Evolutionary conservation across 2,113 vertebrate genomes (phyloP).

Genomic region (Pleuronectes platessa): DNA sequence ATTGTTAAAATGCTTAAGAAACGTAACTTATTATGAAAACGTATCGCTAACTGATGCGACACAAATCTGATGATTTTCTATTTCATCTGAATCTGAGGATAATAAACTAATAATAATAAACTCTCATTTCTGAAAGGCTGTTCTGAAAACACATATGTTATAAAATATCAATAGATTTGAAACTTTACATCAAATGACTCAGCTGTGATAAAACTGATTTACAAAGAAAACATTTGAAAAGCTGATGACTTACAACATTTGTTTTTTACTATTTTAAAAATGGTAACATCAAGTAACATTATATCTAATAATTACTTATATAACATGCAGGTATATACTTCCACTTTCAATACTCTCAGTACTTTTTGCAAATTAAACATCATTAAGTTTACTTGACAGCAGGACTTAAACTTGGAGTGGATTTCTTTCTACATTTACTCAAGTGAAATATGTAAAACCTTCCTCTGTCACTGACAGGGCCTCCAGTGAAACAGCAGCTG

Average conservation of each 20-base stretch:
- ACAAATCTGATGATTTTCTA: too few species aligned
- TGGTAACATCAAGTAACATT: neutral
- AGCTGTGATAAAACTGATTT: neutral
- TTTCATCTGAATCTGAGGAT: too few species aligned
- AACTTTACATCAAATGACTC: too few species aligned
- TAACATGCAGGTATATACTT: neutral
- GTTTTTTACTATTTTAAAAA: too few species aligned
- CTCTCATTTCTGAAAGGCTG: too few species aligned
- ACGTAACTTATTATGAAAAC: neutral
- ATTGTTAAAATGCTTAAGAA: neutral
- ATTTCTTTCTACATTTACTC: neutral
- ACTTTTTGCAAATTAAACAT: neutral
- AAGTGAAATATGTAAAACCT: neutral
- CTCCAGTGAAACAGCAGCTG: neutral
- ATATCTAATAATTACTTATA: neutral
- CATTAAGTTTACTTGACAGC: too few species aligned
- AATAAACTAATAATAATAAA: too few species aligned
- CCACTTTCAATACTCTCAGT: neutral
- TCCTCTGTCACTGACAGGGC: neutral
- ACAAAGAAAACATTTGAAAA: neutral
- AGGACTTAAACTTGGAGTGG: neutral
- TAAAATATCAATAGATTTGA: too few species aligned
- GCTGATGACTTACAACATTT: neutral
- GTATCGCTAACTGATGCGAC: too few species aligned
- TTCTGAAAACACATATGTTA: too few species aligned